Percentiles rank a stretch among this genome's conserved stretches.
Conservation (phyloP, 2,888 invertebrate genomes). For the Spisula solida region DNA sequence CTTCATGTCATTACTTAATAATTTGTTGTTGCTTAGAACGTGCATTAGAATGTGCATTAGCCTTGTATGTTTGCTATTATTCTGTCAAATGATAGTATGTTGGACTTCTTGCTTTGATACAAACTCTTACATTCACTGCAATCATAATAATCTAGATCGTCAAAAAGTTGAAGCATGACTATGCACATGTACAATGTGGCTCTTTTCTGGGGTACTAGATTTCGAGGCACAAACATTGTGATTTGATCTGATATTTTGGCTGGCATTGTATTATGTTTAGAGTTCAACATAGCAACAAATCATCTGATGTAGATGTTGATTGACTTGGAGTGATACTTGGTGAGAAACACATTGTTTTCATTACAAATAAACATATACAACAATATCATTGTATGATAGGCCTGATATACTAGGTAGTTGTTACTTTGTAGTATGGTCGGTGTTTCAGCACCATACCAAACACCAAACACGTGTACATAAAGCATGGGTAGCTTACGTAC, state of each 20-base stretch:
- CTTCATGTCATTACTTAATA: no score
- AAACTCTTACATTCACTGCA: no score
- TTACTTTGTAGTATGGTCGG: neutral
- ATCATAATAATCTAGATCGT: neutral
- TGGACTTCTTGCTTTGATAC: no score
- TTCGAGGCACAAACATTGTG: neutral
- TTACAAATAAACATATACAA: neutral
- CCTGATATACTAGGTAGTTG: neutral
- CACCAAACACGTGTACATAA: no score
- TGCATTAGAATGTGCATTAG: no score
- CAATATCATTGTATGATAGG: neutral
- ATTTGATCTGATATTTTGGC: neutral
- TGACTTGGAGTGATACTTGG: neutral
- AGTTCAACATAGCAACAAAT: neutral
- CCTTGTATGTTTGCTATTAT: no score
- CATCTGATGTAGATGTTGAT: neutral
- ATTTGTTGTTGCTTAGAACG: no score
- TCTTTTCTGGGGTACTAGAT: neutral
- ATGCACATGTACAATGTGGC: neutral
- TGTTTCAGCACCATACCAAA: no score
- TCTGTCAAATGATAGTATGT: no score
- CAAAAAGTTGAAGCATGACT: neutral
- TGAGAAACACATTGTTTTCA: conserved; percentile 4
- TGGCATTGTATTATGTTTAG: neutral
- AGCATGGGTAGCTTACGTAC: no score